Base-by-base conservation (phyloP, 1,140 invertebrate genomes). In the Meloidogyne chitwoodi region DNA sequence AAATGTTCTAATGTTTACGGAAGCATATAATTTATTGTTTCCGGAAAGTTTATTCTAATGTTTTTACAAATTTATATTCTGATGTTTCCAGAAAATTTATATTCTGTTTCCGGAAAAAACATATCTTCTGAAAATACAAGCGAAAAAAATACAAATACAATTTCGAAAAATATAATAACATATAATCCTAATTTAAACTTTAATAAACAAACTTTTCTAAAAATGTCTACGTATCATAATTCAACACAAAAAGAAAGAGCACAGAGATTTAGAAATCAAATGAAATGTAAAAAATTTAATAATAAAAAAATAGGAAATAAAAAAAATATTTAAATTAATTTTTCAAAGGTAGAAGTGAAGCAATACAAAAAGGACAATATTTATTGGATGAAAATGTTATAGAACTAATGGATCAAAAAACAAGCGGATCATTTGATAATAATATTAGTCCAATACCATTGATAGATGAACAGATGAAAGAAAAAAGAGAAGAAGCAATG, bases 341-440 rank as follows among this genome's bases (percentile, higher is more conserved):
- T 22, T 38, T 78, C 75, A n/a, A 74, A 88, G 88, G 84, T 19
- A 68, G 84, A 27, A 75, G 79, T 41, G 72, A 80, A 62, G 88
- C 88, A 12, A 63, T 88, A 26, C 83, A 87, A 68, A 83, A 87
- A 80, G 88, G 88, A 14, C 88, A 88, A 74, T 56, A 56, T 8
- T 56, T 56, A 10, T n/a, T 56, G 1, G 48, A 56, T 56, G 48
- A 56, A 22, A 56, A 56, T 56, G 48, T 56, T 2, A 56, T 56
- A 56, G 48, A 56, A 56, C 19, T 56, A 6, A 6, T 56, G 2
- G 48, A 56, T 3, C 19, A 56, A 56, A 56, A 56, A 56, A 56
- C 2, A 56, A 56, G n/a, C n/a, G 48, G 12, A n/a, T 56, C n/a
- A n/a, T 6, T 56, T 6, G 48, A 14, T 1, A 48, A 14, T 1